phyloP scores from a whole-genome alignment of 1,140 invertebrate genomes.

The Stegodyphus mimosarum region DNA sequence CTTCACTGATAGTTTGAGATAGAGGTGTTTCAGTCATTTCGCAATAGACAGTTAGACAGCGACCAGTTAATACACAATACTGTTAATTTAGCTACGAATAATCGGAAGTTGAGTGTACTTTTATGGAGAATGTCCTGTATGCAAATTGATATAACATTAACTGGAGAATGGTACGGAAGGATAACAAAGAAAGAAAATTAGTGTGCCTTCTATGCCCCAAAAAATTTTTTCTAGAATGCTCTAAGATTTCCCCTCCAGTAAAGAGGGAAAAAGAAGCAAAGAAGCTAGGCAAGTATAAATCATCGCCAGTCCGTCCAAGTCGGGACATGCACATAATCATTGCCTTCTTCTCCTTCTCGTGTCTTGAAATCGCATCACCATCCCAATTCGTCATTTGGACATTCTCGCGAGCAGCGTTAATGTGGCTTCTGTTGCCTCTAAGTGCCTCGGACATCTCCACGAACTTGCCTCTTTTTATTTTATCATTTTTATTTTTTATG shows the following conservation, averaged over 20 bases:
- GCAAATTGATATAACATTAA: too few species aligned
- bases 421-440: conserved; percentile 24
- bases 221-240: neutral
- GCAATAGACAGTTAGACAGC: too few species aligned
- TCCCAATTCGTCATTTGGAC: neutral
- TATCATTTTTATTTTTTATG: neutral
- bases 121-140: too few species aligned
- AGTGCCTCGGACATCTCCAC: conserved; percentile 24
- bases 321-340: conserved; percentile 4
- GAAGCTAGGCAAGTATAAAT: neutral
- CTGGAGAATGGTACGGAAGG: too few species aligned
- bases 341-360: neutral
- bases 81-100: too few species aligned
- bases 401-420: neutral
- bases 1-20: too few species aligned
- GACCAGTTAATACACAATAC: too few species aligned
- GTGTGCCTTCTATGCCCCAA: too few species aligned
- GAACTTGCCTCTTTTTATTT: neutral
- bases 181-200: too few species aligned
- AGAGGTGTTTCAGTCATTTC: too few species aligned
- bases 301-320: too few species aligned
- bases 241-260: neutral
- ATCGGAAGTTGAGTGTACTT: too few species aligned
- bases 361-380: conserved; percentile 1
- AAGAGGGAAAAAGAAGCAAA: neutral